phyloP scores from a whole-genome alignment of 2,113 vertebrate genomes.

The Chaenogobius annularis region DNA sequence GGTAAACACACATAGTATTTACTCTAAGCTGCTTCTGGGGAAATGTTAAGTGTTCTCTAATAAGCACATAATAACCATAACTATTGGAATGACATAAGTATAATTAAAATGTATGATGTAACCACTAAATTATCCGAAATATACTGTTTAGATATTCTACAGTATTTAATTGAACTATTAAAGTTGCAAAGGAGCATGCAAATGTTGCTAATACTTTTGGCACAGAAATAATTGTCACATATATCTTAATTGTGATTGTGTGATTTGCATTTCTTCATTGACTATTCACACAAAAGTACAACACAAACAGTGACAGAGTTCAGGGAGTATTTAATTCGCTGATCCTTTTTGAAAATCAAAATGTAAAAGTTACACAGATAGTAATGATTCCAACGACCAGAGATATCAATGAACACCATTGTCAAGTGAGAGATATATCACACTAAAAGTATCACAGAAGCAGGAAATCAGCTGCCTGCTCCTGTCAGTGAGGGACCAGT shows the following conservation, averaged over 20 bases:
- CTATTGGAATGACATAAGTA: background rate
- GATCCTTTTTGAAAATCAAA: slow-evolving; percentile 80
- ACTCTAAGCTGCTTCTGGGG: background rate
- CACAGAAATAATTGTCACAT: background rate
- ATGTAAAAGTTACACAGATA: slow-evolving; percentile 79
- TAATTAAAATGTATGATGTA: background rate
- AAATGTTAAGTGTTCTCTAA: background rate
- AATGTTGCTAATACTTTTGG: background rate
- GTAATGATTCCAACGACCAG: slow-evolving; percentile 79
- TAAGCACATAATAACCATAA: background rate
- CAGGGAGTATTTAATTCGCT: slow-evolving; percentile 77
- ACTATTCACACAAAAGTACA: slow-evolving; percentile 15
- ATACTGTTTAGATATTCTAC: background rate
- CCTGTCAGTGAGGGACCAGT: slow-evolving; percentile 72
- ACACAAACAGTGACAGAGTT: slow-evolving; percentile 66
- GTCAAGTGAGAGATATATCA: slow-evolving; percentile 82
- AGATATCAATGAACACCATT: slow-evolving; percentile 82
- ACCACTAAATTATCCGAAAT: background rate
- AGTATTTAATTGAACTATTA: background rate
- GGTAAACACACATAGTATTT: slow-evolving; percentile 9
- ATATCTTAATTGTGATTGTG: background rate
- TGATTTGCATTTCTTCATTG: background rate
- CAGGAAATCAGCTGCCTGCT: slow-evolving; percentile 69
- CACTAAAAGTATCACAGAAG: slow-evolving; percentile 75
- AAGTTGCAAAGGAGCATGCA: background rate